Evolutionary conservation across 2,888 invertebrate species (phyloP).

Genomic region (Dynastes tityus): DNA sequence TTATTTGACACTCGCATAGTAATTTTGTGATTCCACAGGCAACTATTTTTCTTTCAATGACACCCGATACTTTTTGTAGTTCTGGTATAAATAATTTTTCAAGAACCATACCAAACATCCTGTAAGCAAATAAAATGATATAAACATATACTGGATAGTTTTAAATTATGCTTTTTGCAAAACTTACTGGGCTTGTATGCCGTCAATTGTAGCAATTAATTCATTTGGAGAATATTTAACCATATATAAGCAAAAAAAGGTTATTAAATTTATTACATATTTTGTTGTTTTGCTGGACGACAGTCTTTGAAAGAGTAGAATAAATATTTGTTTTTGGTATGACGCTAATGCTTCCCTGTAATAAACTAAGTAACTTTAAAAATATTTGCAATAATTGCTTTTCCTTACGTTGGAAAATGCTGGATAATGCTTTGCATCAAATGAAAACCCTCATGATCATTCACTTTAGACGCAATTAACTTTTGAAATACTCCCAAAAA

Average conservation of each 20-base stretch:
- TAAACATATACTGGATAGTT: constrained; percentile 38
- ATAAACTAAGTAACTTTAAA: constrained; percentile 60
- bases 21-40: constrained; percentile 92
- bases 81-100: constrained; percentile 91
- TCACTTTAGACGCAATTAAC: constrained; percentile 93
- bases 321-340: constrained; percentile 90
- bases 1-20: constrained; percentile 82
- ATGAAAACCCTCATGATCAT: constrained; percentile 97
- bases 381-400: constrained; percentile 25
- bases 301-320: constrained; percentile 93
- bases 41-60: constrained; percentile 90
- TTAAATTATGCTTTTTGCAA: constrained; percentile 3
- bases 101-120: constrained; percentile 97
- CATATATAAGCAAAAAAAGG: constrained; percentile 91
- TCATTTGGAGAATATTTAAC: constrained; percentile 84
- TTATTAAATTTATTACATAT: constrained; percentile 91
- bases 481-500: constrained; percentile 97
- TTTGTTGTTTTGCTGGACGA: constrained; percentile 96
- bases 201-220: constrained; percentile 86
- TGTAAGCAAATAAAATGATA: constrained; percentile 63
- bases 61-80: constrained; percentile 88
- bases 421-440: constrained; percentile 90
- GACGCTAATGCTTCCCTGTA: constrained; percentile 80
- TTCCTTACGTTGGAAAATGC: constrained; percentile 83
- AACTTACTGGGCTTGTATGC: constrained; percentile 86